These are phyloP conservation scores for Melikaiella ostensackeni DNA, from an alignment of 2,888 invertebrate genomes.

Conservation along the genomic window DNA sequence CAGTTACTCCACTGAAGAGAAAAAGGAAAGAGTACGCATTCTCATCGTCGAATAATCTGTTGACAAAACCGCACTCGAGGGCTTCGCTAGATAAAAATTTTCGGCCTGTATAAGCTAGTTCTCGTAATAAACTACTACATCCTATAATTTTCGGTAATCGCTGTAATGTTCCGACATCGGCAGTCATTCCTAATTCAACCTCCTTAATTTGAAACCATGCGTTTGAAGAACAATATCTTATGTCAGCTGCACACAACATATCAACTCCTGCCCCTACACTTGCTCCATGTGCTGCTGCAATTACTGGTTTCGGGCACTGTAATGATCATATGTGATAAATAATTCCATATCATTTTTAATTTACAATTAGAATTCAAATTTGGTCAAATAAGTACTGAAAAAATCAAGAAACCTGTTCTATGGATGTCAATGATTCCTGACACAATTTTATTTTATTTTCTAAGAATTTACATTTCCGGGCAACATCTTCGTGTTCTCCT, in stretches of 20 bases:
- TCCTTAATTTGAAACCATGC: conserved; percentile 96
- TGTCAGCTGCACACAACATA: conserved; percentile 92
- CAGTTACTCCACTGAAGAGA: not conserved
- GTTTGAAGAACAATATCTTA: conserved; percentile 93
- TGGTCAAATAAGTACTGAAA: not conserved
- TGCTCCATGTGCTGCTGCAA: conserved; percentile 90
- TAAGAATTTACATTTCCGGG: conserved; percentile 85
- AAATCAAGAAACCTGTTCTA: conserved; percentile 83
- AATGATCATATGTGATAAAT: conserved; percentile 45
- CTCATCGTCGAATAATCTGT: conserved; percentile 84
- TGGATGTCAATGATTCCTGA: conserved; percentile 87
- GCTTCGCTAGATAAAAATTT: conserved; percentile 91
- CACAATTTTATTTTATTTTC: conserved; percentile 82
- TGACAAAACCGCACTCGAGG: conserved; percentile 89
- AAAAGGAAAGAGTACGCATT: conserved; percentile 79
- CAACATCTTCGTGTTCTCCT: conserved; percentile 85
- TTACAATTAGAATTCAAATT: not conserved
- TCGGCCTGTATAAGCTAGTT: conserved; percentile 92
- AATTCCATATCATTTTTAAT: conserved; percentile 9
- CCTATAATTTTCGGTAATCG: conserved; percentile 94
- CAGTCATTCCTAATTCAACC: conserved; percentile 91
- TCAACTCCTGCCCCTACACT: conserved; percentile 97
- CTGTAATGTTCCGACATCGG: conserved; percentile 97
- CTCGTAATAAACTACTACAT: conserved; percentile 91
- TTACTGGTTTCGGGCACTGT: conserved; percentile 92